Percentiles rank a stretch among this genome's conserved stretches.
phyloP scores from a whole-genome alignment of 1,140 invertebrate species.

The Linepithema humile region DNA sequence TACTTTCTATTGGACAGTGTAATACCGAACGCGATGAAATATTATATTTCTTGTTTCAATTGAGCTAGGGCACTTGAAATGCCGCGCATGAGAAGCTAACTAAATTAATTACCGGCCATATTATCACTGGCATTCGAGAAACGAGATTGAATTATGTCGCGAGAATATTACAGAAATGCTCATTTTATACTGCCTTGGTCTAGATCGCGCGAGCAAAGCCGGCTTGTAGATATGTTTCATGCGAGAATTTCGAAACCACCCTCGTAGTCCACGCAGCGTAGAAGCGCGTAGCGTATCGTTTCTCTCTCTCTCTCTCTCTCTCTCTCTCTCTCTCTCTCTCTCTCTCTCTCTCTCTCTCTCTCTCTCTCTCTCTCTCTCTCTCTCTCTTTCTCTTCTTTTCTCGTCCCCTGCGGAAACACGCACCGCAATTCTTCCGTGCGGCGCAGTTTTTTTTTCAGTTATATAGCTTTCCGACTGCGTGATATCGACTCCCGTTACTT shows the following conservation, averaged over 20 bases:
- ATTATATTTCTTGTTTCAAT: background rate
- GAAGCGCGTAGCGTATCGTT: conserved; percentile 53
- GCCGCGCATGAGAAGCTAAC: too few relatives aligned
- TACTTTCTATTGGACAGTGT: too few relatives aligned
- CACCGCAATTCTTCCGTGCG: conserved; percentile 59
- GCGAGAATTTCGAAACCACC: conserved; percentile 51
- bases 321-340: background rate
- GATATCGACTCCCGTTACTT: conserved; percentile 69
- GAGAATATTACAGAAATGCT: conserved; percentile 18
- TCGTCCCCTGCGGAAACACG: conserved; percentile 52
- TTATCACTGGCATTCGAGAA: background rate
- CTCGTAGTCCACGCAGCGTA: conserved; percentile 49
- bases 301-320: background rate
- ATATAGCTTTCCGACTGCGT: conserved; percentile 45
- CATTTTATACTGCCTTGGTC: background rate
- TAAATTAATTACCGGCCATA: conserved; percentile 8
- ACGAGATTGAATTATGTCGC: conserved; percentile 3
- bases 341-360: background rate
- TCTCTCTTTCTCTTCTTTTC: conserved; percentile 1
- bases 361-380: background rate
- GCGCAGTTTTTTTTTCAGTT: conserved; percentile 23
- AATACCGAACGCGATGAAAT: background rate
- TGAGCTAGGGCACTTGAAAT: background rate
- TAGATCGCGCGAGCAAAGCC: background rate
- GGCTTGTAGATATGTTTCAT: conserved; percentile 35